These are phyloP conservation scores for Campylomormyrus tamandua DNA, from an alignment of 2,113 vertebrate genomes.

Conservation along the genomic window DNA sequence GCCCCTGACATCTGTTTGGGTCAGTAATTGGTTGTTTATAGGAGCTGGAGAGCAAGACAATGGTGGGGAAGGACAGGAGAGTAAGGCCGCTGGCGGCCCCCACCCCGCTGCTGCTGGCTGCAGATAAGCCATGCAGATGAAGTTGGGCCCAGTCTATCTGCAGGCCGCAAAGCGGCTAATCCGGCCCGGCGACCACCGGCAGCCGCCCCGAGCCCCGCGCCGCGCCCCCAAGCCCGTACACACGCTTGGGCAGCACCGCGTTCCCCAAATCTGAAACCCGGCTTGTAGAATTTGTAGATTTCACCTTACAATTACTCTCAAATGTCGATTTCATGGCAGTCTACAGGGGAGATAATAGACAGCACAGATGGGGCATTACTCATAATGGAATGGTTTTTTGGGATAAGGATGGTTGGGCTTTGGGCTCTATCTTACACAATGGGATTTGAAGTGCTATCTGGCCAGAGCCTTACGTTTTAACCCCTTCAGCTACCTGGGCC, in stretches of 20 bases:
- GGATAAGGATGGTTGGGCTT: conserved; percentile 26
- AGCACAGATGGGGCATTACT: conserved; percentile 52
- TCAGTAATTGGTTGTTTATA: conserved; percentile 78
- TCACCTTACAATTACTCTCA: conserved; percentile 80
- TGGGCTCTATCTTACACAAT: conserved; percentile 18
- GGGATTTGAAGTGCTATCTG: conserved; percentile 8
- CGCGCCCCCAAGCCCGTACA: conserved; percentile 58
- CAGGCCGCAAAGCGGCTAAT: conserved; percentile 58
- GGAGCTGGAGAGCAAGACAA: conserved; percentile 62
- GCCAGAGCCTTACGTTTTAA: conserved; percentile 10
- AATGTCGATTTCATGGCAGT: conserved; percentile 88
- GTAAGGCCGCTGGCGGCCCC: conserved; percentile 63
- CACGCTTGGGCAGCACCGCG: conserved; percentile 48
- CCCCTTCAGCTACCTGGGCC: not conserved
- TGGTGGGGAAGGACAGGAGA: conserved; percentile 49
- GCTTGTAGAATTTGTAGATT: conserved; percentile 61
- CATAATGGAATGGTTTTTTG: conserved; percentile 54
- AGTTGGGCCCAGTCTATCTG: conserved; percentile 51
- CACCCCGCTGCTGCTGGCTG: conserved; percentile 34
- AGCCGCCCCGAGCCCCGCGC: conserved; percentile 48
- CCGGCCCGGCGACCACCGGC: conserved; percentile 59
- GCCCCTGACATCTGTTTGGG: conserved; percentile 75
- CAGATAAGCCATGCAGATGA: conserved; percentile 42
- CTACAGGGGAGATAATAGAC: conserved; percentile 74
- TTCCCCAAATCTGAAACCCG: conserved; percentile 56